Base-by-base conservation (phyloP, 2,113 vertebrate genomes). In the Choloepus hoffmanni region DNA sequence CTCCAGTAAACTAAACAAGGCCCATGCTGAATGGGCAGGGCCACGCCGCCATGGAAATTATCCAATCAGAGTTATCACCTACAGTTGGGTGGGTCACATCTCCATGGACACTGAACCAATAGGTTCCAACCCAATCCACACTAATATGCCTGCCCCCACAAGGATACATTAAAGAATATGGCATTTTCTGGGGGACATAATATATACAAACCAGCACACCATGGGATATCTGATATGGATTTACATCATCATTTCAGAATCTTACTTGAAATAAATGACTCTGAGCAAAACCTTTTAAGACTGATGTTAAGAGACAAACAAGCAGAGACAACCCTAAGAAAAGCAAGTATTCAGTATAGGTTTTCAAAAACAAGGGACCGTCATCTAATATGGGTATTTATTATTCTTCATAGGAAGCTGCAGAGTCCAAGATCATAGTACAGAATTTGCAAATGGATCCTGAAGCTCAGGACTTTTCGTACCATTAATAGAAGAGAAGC, bases 401-500 rank as follows among this genome's bases (percentile, higher is more conserved):
- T 43, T 90, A 85, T n/a, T 55, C 62, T 86, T 89, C 13, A 88
- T 3, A 65, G 43, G 50, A 48, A 84, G 23, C 60, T 23, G 2
- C 43, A 21, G 60, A 19, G 58, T 67, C 21, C 28, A 50, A 60
- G 50, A 73, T 76, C 11, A 30, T n/a, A 90, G 26, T 48, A 50
- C 33, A 48, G 89, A 78, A 92, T 79, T 77, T 53, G 58, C 78
- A 86, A 96, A 74, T 48, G 81, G 67, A 33, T 68, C 19, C 28
- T 55, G 50, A 92, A 83, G 72, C 50, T 68, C 36, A 30, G 67
- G 24, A 74, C 43, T 72, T 73, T 81, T 82, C 19, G 60, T n/a
- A 67, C 30, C 36, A 90, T 45, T 81, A 33, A 68, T 2, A 82
- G 48, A 84, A 76, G 65, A 94, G 40, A 82, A 65, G 67, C 28